These are phyloP conservation scores for Lophotriccus pileatus DNA, from an alignment of 2,797 vertebrate species.

Conservation along the genomic window DNA sequence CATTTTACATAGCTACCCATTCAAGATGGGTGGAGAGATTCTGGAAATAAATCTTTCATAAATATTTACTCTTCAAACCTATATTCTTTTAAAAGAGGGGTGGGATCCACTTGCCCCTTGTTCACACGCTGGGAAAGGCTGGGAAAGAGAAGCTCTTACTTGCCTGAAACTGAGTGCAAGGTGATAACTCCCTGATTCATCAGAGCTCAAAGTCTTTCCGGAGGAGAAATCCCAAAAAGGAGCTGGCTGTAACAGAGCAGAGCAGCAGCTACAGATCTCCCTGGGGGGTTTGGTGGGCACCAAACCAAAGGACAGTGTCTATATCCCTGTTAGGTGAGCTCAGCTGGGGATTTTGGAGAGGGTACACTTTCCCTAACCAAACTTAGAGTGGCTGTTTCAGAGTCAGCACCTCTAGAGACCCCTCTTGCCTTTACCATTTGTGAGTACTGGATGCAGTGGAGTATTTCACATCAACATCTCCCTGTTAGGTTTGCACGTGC, in stretches of 20 bases:
- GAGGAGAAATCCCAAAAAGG: background rate
- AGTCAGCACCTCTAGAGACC: conserved; percentile 28
- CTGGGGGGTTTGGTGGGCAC: background rate
- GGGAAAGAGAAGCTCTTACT: background rate
- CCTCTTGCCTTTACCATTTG: background rate
- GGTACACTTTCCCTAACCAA: conserved; percentile 34
- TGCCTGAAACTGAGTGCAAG: background rate
- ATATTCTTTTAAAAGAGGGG: background rate
- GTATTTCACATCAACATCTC: background rate
- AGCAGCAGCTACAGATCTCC: background rate
- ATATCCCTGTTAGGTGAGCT: background rate
- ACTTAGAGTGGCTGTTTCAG: conserved; percentile 20
- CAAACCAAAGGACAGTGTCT: background rate
- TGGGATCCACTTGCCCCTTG: background rate
- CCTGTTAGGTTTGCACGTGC: background rate
- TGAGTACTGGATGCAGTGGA: background rate
- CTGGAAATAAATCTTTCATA: background rate
- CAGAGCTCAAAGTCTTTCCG: background rate
- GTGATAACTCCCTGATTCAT: background rate
- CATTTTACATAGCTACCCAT: no score
- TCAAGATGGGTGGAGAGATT: background rate
- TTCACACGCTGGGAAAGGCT: background rate
- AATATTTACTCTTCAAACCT: background rate
- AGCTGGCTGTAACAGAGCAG: background rate
- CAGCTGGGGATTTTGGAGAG: conserved; percentile 39